Conservation (phyloP, 2,113 vertebrate genomes). For the Xiphophorus couchianus region DNA sequence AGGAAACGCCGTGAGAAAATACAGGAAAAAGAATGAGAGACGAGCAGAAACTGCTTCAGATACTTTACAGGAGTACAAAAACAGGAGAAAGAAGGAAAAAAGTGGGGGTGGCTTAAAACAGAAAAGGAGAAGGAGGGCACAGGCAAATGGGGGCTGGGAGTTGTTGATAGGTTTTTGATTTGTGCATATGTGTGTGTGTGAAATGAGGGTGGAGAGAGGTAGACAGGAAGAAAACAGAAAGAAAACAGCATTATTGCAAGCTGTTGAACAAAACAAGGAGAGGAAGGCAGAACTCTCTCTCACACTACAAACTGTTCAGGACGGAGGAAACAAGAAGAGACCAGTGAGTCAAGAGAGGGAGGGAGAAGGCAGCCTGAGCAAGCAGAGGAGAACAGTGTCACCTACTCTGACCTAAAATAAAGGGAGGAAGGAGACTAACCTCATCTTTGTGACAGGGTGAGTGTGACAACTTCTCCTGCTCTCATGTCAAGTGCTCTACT, state of each 20-base stretch:
- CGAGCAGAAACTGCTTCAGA: slow-evolving; percentile 56
- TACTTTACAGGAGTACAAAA: slow-evolving; percentile 63
- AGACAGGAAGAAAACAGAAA: slow-evolving; percentile 52
- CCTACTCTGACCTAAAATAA: slow-evolving; percentile 35
- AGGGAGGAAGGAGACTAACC: slow-evolving; percentile 47
- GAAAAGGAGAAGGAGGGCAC: slow-evolving; percentile 50
- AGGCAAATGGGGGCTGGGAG: slow-evolving; percentile 50
- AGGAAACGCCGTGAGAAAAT: slow-evolving; percentile 41
- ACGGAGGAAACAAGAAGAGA: slow-evolving; percentile 60
- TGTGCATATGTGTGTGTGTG: slow-evolving; percentile 53
- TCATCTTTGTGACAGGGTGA: slow-evolving; percentile 58
- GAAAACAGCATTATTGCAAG: slow-evolving; percentile 15
- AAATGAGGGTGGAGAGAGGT: slow-evolving; percentile 62
- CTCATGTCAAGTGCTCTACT: slow-evolving; percentile 38
- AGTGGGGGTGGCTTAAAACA: slow-evolving; percentile 32
- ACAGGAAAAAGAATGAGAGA: slow-evolving; percentile 45
- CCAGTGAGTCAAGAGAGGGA: slow-evolving; percentile 15
- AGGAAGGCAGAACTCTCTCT: slow-evolving; percentile 43
- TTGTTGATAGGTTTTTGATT: slow-evolving; percentile 67
- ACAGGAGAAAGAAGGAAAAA: slow-evolving; percentile 51
- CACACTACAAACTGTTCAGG: slow-evolving; percentile 44
- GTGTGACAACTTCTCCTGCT: slow-evolving; percentile 62
- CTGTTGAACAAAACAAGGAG: slow-evolving; percentile 38
- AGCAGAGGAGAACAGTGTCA: slow-evolving; percentile 26
- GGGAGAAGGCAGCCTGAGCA: slow-evolving; percentile 33